Percentiles rank a stretch among this genome's conserved stretches.
Conservation (phyloP, 1,140 invertebrate genomes). For the Euglossa dilemma region DNA sequence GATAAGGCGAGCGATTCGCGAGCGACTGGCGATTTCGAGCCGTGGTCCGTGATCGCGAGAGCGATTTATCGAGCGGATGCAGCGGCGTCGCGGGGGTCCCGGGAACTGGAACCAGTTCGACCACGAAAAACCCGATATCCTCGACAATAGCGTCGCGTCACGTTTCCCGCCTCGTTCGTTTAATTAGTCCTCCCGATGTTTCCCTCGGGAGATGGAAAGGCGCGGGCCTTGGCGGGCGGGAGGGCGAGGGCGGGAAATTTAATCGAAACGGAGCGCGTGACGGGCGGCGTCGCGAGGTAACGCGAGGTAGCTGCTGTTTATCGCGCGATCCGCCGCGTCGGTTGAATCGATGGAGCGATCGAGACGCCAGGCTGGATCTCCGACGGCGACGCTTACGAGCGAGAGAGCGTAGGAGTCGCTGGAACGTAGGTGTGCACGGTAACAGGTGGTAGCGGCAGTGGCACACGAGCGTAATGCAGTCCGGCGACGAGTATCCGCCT, state of each 20-base stretch:
- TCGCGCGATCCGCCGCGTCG: no score
- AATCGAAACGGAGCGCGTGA: conserved; percentile 15
- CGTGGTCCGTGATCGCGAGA: no score
- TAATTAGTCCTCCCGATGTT: conserved; percentile 40
- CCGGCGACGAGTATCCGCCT: not conserved
- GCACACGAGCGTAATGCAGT: conserved; percentile 48
- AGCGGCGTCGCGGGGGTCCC: no score
- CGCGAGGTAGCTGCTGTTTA: not conserved
- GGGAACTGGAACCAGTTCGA: not conserved
- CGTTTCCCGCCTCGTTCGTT: conserved; percentile 44
- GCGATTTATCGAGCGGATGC: not conserved
- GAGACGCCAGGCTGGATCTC: not conserved
- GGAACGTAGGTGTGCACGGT: conserved; percentile 34
- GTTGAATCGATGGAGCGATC: no score
- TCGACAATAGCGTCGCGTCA: conserved; percentile 46
- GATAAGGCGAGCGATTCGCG: not conserved
- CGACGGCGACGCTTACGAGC: not conserved
- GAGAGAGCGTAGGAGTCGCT: not conserved
- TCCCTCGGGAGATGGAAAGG: not conserved
- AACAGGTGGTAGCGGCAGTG: conserved; percentile 53
- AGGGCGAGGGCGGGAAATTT: not conserved
- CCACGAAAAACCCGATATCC: conserved; percentile 14
- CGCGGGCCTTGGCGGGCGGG: not conserved
- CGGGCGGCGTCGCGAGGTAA: no score
- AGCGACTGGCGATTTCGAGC: no score